Base-by-base conservation (phyloP, 2,888 invertebrate species). In the Cosmia trapezina region DNA sequence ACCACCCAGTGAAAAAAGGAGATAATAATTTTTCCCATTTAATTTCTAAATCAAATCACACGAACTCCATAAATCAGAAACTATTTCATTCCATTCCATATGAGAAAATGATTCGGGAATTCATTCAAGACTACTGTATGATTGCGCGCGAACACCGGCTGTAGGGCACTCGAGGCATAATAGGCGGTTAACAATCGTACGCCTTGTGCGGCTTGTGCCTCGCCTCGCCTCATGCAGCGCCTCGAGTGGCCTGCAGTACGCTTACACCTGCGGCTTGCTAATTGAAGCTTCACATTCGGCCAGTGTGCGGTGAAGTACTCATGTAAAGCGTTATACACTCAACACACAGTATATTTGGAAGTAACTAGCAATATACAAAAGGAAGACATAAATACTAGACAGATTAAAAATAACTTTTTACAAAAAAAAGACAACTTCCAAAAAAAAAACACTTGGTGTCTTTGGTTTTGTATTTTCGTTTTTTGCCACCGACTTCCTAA, bases 101-200 rank as follows among this genome's bases (percentile, higher is more conserved):
- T 28, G 60, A 72, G 72, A 78, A 76, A 70, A 70, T 71, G 51
- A 62, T 73, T 72, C 54, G 62, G 66, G 76, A 79, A 85, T 89
- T 86, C 87, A 86, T 88, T 84, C 83, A 87, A 88, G 85, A 73
- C 67, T 68, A 64, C 65, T 65, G 78, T 89, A 89, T 68, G 89
- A 89, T 89, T 91, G 90, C 88, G 83, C 76, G 78, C 83, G 81
- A 85, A 81, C 83, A 81, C 76, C 75, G 76, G 43, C 74, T 89
- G 86, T 86, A 92, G 91, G 62, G 88, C 87, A 54, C 93, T 94
- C 80, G 86, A 89, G 73, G 76, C 76, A 90, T 93, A 94, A 94
- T 93, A 90, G 93, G 83, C 90, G 89, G 91, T 92, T 93, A 93
- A 93, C 94, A 91, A 92, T 91, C 90, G 84, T 84, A 66, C 84